Evolutionary conservation across 2,113 vertebrate species (phyloP).

Genomic region (Dromaius novaehollandiae): DNA sequence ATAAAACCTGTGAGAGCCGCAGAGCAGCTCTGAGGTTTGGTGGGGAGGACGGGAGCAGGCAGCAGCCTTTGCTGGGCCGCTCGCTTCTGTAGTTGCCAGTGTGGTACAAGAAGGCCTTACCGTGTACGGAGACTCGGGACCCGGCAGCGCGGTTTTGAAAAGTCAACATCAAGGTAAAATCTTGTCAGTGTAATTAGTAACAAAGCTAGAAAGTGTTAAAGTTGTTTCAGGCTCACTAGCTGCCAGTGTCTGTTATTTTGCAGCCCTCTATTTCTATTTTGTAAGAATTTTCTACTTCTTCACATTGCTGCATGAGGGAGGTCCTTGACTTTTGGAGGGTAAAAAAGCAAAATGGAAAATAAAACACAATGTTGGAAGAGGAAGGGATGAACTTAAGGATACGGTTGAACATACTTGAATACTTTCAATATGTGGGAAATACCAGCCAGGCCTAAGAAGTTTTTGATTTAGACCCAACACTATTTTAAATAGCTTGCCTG

Average conservation of each 20-base stretch:
- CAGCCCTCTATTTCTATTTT: background rate
- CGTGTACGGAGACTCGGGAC: too few species aligned
- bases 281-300: background rate
- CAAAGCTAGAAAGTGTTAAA: background rate
- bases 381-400: background rate
- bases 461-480: background rate
- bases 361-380: background rate
- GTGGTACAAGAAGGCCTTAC: too few species aligned
- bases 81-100: background rate
- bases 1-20: too few species aligned
- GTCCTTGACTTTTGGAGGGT: background rate
- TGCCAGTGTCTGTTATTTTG: background rate
- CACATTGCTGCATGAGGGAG: background rate
- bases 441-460: accelerated
- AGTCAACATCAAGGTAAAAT: too few species aligned
- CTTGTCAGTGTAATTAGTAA: background rate
- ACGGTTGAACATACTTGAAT: background rate
- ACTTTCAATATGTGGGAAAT: background rate
- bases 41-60: too few species aligned
- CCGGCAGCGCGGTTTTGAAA: too few species aligned
- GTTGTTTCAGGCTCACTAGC: background rate
- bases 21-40: too few species aligned
- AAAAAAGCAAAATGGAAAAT: background rate
- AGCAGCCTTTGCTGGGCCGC: background rate
- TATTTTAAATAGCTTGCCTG: background rate